Evolutionary conservation across 2,797 vertebrate genomes (phyloP).

Genomic region (Peromyscus aztecus): DNA sequence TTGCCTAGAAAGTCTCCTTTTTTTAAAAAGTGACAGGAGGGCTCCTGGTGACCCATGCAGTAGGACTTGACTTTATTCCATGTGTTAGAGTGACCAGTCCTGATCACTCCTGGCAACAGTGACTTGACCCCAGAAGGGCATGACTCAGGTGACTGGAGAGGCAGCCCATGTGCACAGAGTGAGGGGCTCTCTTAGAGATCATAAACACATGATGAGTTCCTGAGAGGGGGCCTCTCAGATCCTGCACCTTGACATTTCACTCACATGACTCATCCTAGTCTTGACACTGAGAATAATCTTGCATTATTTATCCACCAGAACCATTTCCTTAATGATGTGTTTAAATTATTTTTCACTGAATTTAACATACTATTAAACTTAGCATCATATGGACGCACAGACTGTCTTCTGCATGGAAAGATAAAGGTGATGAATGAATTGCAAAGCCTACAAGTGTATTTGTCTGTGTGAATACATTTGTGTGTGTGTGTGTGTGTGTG

Average conservation of each 20-base stretch:
- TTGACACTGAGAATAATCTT: neutral
- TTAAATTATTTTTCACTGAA: conserved; percentile 24
- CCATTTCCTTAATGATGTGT: neutral
- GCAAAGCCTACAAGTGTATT: neutral
- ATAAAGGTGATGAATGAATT: neutral
- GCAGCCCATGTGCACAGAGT: accelerated
- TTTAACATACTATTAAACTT: neutral
- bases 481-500: neutral
- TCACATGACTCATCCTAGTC: neutral
- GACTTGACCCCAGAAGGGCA: neutral
- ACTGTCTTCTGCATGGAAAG: neutral
- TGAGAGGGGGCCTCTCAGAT: neutral
- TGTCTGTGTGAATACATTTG: neutral
- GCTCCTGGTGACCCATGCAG: neutral
- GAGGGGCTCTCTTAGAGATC: neutral
- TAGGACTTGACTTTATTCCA: neutral
- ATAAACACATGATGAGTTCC: neutral
- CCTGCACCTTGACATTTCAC: accelerated
- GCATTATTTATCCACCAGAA: neutral
- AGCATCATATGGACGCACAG: neutral
- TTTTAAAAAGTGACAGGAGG: neutral
- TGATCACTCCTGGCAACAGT: neutral
- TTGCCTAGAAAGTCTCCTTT: accelerated
- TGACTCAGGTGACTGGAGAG: neutral
- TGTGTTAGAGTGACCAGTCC: neutral